Evolutionary conservation across 2,797 vertebrate species (phyloP).

Genomic region (Pseudomugil tenellus): DNA sequence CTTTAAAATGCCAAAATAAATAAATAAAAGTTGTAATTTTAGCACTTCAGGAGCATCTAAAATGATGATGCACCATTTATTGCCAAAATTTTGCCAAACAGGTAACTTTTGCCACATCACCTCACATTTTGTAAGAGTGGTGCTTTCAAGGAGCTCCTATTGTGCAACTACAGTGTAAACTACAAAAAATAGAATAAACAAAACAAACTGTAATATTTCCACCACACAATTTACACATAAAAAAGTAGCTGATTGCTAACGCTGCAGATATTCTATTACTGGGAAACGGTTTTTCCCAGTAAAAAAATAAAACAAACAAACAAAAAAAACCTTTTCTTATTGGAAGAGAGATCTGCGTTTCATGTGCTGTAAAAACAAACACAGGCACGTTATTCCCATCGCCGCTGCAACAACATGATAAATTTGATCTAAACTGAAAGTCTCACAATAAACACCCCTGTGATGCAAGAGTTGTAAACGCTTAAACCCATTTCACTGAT

Average conservation of each 20-base stretch:
- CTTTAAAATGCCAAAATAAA: constrained; percentile 19
- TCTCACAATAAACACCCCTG: constrained; percentile 12
- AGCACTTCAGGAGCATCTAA: constrained; percentile 1
- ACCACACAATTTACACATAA: constrained; percentile 17
- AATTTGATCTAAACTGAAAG: constrained; percentile 7
- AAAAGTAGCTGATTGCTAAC: constrained; percentile 19
- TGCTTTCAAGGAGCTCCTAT: no score
- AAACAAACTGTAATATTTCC: no score
- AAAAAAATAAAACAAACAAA: no score
- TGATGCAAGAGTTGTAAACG: constrained; percentile 17
- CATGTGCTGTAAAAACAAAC: neutral
- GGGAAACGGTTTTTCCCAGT: no score
- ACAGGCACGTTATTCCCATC: neutral
- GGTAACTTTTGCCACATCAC: no score
- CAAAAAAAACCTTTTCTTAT: no score
- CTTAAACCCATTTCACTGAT: neutral
- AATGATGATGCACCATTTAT: neutral
- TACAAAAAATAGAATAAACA: no score
- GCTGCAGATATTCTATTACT: constrained; percentile 34
- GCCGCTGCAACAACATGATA: constrained; percentile 10
- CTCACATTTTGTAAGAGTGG: neutral
- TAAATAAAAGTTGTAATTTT: constrained; percentile 2
- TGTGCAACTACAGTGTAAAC: no score
- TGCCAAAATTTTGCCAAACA: no score
- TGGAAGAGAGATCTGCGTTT: no score